Percentiles rank a stretch among this genome's conserved stretches.
Evolutionary conservation across 2,888 invertebrate species (phyloP).

Genomic region (Morpho achilles): DNA sequence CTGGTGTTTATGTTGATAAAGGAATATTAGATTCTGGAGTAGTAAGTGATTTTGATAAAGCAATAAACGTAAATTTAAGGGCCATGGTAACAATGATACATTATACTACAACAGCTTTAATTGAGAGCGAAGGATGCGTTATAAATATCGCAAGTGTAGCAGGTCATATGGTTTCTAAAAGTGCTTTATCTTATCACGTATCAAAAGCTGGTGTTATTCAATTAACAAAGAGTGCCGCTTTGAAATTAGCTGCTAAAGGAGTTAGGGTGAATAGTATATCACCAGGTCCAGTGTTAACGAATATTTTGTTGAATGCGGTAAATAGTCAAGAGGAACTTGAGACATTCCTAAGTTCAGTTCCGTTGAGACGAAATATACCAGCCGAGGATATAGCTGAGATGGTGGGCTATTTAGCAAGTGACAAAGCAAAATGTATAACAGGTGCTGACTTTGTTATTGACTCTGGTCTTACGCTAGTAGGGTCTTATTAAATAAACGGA

Average conservation of each 20-base stretch:
- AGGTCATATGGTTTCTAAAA: constrained; percentile 13
- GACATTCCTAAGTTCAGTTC: constrained; percentile 9
- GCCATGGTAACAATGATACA: constrained; percentile 37
- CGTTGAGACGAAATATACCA: constrained; percentile 31
- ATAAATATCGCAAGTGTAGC: constrained; percentile 43
- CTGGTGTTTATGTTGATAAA: constrained; percentile 30
- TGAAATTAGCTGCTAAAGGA: constrained; percentile 78
- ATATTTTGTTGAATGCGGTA: constrained; percentile 32
- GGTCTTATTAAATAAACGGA: not conserved
- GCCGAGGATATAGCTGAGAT: constrained; percentile 40
- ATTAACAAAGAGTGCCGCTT: constrained; percentile 84
- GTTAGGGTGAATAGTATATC: constrained; percentile 85
- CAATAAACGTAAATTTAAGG: constrained; percentile 41
- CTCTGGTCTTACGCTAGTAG: constrained; percentile 4
- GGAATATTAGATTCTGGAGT: constrained; percentile 33
- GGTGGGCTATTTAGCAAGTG: constrained; percentile 41
- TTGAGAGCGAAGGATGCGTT: constrained; percentile 40
- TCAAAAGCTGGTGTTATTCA: constrained; percentile 87
- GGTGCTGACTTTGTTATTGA: constrained; percentile 31
- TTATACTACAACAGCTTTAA: constrained; percentile 32
- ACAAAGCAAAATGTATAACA: constrained; percentile 46
- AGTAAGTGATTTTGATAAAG: constrained; percentile 37
- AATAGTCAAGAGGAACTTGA: constrained; percentile 27
- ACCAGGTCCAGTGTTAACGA: constrained; percentile 82
- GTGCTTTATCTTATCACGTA: constrained; percentile 74